These are phyloP conservation scores for Micronycteris hirsuta DNA, from an alignment of 2,113 vertebrate genomes.

Conservation along the genomic window DNA sequence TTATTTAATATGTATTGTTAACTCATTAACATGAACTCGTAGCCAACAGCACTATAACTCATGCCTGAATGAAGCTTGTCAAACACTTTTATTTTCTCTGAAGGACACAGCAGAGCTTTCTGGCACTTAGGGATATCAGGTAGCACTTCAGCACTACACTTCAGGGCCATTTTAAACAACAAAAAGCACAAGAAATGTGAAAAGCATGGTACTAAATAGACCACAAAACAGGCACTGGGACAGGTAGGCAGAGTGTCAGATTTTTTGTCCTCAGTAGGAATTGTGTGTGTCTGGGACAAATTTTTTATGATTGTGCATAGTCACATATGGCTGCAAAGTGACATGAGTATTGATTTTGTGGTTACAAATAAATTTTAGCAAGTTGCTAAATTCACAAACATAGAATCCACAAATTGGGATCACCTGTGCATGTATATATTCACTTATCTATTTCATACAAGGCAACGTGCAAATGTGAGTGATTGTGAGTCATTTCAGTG, in stretches of 20 bases:
- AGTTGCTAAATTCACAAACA: background rate
- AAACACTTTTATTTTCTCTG: background rate
- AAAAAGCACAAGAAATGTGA: background rate
- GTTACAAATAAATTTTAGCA: background rate
- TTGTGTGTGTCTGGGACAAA: background rate
- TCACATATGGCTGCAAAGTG: background rate
- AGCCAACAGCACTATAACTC: background rate
- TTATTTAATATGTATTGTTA: background rate
- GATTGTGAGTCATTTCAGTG: background rate
- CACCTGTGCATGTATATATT: background rate
- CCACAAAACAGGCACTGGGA: background rate
- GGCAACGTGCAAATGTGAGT: background rate
- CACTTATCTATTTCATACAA: background rate
- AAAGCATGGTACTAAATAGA: background rate
- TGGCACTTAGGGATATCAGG: background rate
- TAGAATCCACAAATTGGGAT: background rate
- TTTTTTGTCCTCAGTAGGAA: background rate
- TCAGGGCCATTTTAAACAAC: background rate
- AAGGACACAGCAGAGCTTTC: background rate
- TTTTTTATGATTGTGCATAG: background rate
- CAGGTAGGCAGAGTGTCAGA: background rate
- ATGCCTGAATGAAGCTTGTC: background rate
- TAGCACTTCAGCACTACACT: too few species aligned
- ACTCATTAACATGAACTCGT: background rate
- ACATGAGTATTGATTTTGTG: background rate